Percentiles rank a stretch among this genome's conserved stretches.
Conservation (phyloP, 1,140 invertebrate genomes). For the Zophobas morio region DNA sequence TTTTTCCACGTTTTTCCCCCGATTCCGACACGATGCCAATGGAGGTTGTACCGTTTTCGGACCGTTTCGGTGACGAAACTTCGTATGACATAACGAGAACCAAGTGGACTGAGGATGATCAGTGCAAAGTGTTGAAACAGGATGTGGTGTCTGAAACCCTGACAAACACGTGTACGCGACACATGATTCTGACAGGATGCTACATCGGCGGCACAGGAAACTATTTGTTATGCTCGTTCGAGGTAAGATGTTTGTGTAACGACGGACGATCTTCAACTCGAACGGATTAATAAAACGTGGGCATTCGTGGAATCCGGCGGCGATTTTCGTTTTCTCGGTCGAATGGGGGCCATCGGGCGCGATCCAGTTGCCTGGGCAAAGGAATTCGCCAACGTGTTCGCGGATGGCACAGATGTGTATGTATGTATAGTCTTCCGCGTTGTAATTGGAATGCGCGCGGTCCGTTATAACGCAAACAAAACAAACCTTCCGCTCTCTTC, state of each 20-base stretch:
- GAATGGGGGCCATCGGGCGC: not conserved
- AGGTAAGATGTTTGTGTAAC: constrained; percentile 48
- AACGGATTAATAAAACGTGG: not conserved
- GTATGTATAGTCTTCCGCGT: not conserved
- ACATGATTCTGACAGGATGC: constrained; percentile 55
- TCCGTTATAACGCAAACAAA: constrained; percentile 59
- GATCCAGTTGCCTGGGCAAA: not conserved
- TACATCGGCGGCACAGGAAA: constrained; percentile 44
- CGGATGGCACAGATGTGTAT: constrained; percentile 2
- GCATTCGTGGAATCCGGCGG: no score
- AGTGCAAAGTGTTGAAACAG: constrained; percentile 41
- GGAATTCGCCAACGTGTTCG: constrained; percentile 9
- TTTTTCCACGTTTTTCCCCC: not conserved
- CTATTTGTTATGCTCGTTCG: constrained; percentile 44
- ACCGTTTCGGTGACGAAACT: not conserved
- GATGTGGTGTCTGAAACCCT: constrained; percentile 51
- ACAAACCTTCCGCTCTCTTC: constrained; percentile 50
- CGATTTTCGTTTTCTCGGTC: no score
- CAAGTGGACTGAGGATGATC: not conserved
- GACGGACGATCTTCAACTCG: not conserved
- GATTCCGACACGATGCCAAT: constrained; percentile 1
- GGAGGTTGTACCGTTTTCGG: no score
- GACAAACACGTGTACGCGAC: constrained; percentile 53
- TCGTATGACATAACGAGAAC: constrained; percentile 2
- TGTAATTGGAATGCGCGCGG: constrained; percentile 56